Base-by-base conservation (phyloP, 2,113 vertebrate genomes). In the Phylloscopus whistleri region DNA sequence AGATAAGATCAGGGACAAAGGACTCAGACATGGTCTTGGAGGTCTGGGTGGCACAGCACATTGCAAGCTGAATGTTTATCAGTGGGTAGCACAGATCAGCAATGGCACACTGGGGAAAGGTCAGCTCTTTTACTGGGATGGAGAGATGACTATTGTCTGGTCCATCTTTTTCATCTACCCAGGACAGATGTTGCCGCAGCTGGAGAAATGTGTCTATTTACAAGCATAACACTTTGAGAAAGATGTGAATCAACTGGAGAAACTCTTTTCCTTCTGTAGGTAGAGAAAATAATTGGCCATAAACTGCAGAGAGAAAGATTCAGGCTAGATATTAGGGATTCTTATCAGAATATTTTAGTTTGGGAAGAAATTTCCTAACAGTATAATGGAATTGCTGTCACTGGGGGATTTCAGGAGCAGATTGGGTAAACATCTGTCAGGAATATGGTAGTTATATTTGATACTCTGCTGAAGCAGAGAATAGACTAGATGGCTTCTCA, bases 351-450 rank as follows among this genome's bases (percentile, higher is more conserved):
- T 96, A 67, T 87, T 78, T 67, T 39, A 51, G 21, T 52, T 84
- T 73, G 64, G 51, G 68, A 91, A 87, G 64, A 92, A 89, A 86
- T 69, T 80, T 37, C 37, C 58, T 73, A 60, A 56, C 18, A 49
- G 27, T 64, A 44, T 37, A 13, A 20, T 76, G 62, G 56, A 74
- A 56, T 67, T 87, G 52, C 81, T 87, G 52, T 87, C 69, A 75
- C 52, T 72, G 69, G 43, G 26, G 82, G 84, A 89, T 93, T 94
- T 95, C 84, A 75, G 69, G 56, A 93, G 84, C 84, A 91, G 95
- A 93, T 91, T 89, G 90, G 43, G 39, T 67, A 96, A 96, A 96
- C 62, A 96, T 96, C 93, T 96, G 81, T 78, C 87, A 93, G 92
- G 78, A 94, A 89, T 35, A 63, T 91, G 64, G 80, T 37, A 84